Base-by-base conservation (phyloP, 2,113 vertebrate genomes). In the Catagonus wagneri region DNA sequence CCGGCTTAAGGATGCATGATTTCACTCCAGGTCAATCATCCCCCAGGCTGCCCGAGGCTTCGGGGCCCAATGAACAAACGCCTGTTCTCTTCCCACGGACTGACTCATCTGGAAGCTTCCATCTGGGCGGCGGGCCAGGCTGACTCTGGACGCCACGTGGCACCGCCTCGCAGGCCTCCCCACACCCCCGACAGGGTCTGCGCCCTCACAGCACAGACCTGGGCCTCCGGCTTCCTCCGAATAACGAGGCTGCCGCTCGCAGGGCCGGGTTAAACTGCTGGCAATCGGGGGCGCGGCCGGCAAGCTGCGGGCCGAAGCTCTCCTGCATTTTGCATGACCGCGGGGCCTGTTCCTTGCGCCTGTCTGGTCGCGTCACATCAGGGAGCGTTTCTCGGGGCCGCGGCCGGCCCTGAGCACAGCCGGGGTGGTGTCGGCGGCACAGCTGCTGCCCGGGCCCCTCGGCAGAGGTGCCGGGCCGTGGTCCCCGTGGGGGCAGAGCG, bases 281-380 rank as follows among this genome's bases (percentile, higher is more conserved):
- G 7, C 3, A 15, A 14, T 34, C 2, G 2, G 39, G 27, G 66
- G 19, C 81, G 1, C 0, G 63, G 81, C 2, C 39, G 2, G 85
- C 14, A 0, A 95, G 97, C 89, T 61, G 98, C 95, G 97, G 99
- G 99, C 98, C 98, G 98, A 98, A 98, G 98, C 98, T 99, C 99
- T 99, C 98, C 99, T 99, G 99, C 99, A 99, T 99, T 99, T 99
- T 99, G 98, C 99, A 99, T 99, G 99, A 99, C 99, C 99, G 98
- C 98, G 88, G 99, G 99, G 99, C 98, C 99, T 98, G 97, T 98
- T 99, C 99, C 99, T 99, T 98, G 99, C 98, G 99, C 99, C 99
- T 99, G 99, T 99, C 99, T 99, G 98, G 98, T 99, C 98, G 88
- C 95, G 98, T 99, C 99, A 99, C 98, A 98, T 99, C 99, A 99